A percentile compares a stretch with the other conserved stretches of the same genome.
These are phyloP conservation scores for Tapera naevia DNA, from an alignment of 2,797 vertebrate genomes.

Conservation along the genomic window DNA sequence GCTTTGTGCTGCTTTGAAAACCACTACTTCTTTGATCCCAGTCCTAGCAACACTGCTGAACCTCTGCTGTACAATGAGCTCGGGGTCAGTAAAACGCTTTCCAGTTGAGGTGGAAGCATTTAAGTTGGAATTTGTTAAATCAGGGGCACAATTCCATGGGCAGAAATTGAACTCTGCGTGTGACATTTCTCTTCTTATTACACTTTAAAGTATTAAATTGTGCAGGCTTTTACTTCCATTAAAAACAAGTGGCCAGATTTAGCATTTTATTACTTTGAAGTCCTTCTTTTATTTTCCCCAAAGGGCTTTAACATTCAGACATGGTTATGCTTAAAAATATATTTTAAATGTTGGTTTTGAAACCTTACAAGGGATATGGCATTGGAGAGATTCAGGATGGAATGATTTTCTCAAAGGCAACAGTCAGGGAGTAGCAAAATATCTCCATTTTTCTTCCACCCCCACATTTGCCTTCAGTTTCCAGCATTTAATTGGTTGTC, in stretches of 20 bases:
- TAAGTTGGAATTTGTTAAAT: constrained; percentile 54
- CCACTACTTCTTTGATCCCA: constrained; percentile 17
- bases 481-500: neutral
- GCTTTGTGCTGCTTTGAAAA: constrained; percentile 13
- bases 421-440: constrained; percentile 32
- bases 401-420: constrained; percentile 47
- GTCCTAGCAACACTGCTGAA: neutral
- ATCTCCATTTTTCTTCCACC: constrained; percentile 34
- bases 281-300: constrained; percentile 46
- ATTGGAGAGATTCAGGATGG: constrained; percentile 37
- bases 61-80: constrained; percentile 29
- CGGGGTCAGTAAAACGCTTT: neutral
- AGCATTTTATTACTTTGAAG: constrained; percentile 67
- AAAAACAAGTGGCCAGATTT: constrained; percentile 67
- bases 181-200: constrained; percentile 65
- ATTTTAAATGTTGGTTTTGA: constrained; percentile 59
- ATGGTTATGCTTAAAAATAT: constrained; percentile 54
- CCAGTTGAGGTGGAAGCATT: constrained; percentile 50
- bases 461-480: constrained; percentile 38
- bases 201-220: constrained; percentile 38
- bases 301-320: constrained; percentile 60
- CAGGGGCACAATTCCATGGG: constrained; percentile 41
- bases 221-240: constrained; percentile 57
- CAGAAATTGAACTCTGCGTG: constrained; percentile 50
- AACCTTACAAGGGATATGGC: constrained; percentile 47